Evolutionary conservation across 2,797 vertebrate species (phyloP).

Genomic region (Tapirus indicus): DNA sequence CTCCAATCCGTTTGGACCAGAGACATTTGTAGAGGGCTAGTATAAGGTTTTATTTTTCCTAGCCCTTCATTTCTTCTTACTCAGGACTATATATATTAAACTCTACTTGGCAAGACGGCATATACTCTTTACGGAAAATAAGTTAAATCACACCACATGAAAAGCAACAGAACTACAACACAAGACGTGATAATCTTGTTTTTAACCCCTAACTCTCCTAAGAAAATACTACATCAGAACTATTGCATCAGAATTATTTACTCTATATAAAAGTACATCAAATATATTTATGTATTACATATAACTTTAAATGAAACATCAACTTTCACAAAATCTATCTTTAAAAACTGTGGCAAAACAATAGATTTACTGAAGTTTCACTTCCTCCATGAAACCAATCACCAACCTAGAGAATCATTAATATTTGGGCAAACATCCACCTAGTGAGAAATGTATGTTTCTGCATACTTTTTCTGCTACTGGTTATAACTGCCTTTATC

Average conservation of each 20-base stretch:
- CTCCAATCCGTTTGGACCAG: not conserved
- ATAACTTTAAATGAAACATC: slow-evolving; percentile 53
- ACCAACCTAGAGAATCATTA: not conserved
- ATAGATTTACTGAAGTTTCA: slow-evolving; percentile 18
- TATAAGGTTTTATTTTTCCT: not conserved
- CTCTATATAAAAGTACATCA: not conserved
- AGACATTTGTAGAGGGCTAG: not conserved
- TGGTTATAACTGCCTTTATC: not conserved
- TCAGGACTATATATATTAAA: not conserved
- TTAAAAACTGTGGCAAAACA: slow-evolving; percentile 40
- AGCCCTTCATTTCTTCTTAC: not conserved
- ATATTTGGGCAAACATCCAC: not conserved
- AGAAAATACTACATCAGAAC: not conserved
- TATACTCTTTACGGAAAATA: not conserved
- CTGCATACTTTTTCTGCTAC: not conserved
- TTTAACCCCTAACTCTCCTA: not conserved
- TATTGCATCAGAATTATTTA: slow-evolving; percentile 17
- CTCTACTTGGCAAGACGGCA: not conserved
- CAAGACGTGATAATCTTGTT: not conserved
- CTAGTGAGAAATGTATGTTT: not conserved
- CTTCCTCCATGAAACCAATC: slow-evolving; percentile 29
- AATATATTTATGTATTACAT: not conserved
- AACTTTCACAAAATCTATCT: slow-evolving; percentile 45
- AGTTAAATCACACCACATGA: not conserved
- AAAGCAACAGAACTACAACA: slow-evolving; percentile 38